These are phyloP conservation scores for Holothuria leucospilota DNA, from an alignment of 53 echinoderm and acorn worm genomes.

Conservation along the genomic window DNA sequence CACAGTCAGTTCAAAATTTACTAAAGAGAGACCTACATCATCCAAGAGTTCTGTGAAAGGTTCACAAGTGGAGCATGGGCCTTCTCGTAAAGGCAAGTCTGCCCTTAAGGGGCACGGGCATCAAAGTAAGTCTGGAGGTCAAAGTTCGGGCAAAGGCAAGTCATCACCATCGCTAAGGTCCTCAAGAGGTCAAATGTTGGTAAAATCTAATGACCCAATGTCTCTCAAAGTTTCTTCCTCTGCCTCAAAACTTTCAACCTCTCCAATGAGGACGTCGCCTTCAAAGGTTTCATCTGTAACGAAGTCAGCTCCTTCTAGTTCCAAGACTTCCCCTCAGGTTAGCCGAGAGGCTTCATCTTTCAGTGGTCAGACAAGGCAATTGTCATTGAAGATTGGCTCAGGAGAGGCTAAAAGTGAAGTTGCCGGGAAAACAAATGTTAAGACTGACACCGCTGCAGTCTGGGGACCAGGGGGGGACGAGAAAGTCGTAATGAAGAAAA, in stretches of 20 bases:
- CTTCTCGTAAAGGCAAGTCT: conserved; percentile 6
- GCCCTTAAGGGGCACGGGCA: conserved; percentile 28
- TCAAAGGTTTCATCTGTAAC: conserved; percentile 4
- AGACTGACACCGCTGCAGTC: too few species aligned
- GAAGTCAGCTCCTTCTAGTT: conserved; percentile 13
- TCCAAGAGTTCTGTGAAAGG: background rate
- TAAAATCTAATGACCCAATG: background rate
- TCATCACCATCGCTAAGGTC: background rate
- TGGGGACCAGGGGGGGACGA: too few species aligned
- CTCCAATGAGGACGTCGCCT: conserved; percentile 16
- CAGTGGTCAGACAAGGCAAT: too few species aligned
- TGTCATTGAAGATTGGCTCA: too few species aligned
- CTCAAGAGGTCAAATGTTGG: background rate
- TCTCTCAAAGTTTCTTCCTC: conserved; percentile 12
- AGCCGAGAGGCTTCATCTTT: background rate
- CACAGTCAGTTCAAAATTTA: background rate
- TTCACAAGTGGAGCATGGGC: background rate
- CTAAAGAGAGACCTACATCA: too few species aligned
- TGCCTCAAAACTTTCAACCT: conserved; percentile 13
- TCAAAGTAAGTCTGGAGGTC: conserved; percentile 8
- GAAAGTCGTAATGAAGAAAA: too few species aligned
- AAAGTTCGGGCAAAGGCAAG: conserved; percentile 6
- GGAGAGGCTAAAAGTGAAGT: too few species aligned
- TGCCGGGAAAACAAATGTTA: too few species aligned
- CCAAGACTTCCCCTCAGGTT: conserved; percentile 11